phyloP scores from a whole-genome alignment of 2,113 vertebrate species.

The Aviceda subcristata region DNA sequence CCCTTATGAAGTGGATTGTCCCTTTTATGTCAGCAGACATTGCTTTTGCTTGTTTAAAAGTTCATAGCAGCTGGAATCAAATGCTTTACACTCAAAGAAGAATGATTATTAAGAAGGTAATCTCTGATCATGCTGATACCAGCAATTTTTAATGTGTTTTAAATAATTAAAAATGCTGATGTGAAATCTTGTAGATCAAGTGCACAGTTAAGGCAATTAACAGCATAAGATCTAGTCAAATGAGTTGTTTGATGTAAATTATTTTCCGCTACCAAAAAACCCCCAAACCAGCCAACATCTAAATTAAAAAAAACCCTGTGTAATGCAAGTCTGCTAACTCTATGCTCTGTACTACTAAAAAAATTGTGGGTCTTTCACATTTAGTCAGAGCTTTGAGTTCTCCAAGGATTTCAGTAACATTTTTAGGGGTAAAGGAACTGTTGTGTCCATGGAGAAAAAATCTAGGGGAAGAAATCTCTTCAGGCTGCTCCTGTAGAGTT shows the following conservation, averaged over 20 bases:
- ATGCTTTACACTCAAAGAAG: neutral
- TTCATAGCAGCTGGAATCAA: slow-evolving; percentile 24
- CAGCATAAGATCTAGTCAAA: neutral
- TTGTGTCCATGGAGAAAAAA: neutral
- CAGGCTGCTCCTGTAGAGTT: neutral
- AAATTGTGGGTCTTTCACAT: neutral
- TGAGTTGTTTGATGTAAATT: neutral
- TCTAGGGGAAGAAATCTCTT: neutral
- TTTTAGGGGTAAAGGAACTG: neutral
- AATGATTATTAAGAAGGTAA: neutral
- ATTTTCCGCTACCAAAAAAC: neutral
- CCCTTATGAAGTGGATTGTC: neutral
- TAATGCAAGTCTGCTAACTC: neutral
- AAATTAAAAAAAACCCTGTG: neutral
- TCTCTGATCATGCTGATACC: neutral
- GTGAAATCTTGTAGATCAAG: neutral
- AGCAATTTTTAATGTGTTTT: slow-evolving; percentile 22
- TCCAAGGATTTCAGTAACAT: neutral
- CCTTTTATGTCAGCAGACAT: neutral
- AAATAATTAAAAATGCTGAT: slow-evolving; percentile 19
- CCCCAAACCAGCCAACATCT: neutral
- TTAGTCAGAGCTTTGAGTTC: neutral
- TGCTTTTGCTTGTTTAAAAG: neutral
- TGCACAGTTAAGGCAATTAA: neutral
- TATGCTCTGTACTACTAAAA: neutral